Evolutionary conservation across 2,888 invertebrate genomes (phyloP), one percentile per base, ranked within the genome.

Genomic region (Diadegma fenestrale): DNA sequence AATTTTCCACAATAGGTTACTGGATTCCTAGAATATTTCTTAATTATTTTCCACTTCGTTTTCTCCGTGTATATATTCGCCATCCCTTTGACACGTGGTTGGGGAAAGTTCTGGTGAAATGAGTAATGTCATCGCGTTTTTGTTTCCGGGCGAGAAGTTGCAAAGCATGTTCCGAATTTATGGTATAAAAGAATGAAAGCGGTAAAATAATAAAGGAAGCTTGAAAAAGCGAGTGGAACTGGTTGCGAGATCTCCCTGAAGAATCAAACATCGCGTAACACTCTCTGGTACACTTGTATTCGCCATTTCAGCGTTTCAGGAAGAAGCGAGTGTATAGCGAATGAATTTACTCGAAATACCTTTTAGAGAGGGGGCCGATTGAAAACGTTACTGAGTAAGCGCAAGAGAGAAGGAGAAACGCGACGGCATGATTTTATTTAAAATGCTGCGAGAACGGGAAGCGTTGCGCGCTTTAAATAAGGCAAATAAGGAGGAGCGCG

Each of bases 401-500:
- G n/a, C n/a, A n/a, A 41, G 54, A 63, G 14, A n/a, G 63, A 48
- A 69, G 43, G 72, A 66, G 80, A 82, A 82, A 78, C 72, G 82
- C 72, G 82, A 76, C 86, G 82, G 86, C 89, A 87, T 88, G 89
- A 89, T 90, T 90, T 90, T 90, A 89, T 89, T 89, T 88, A 84
- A 87, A 88, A 86, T 22, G 37, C 43, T 58, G 45, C 66, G 80
- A 68, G 80, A 85, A 72, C 86, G 76, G 85, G 83, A 85, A 80
- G 88, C 87, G 88, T 88, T 86, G 86, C 76, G 86, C 76, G 85
- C 83, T 85, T 88, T 90, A 88, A 90, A 89, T 90, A 90, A 90
- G 89, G 90, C 87, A 87, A 90, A 90, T 89, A 90, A 89, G 87
- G 87, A 82, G 84, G 86, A 88, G 85, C 82, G 73, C 85, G 82